A percentile compares a stretch with the other conserved stretches of the same genome.
phyloP scores from a whole-genome alignment of 2,888 invertebrate genomes.

The Tipula unca region DNA sequence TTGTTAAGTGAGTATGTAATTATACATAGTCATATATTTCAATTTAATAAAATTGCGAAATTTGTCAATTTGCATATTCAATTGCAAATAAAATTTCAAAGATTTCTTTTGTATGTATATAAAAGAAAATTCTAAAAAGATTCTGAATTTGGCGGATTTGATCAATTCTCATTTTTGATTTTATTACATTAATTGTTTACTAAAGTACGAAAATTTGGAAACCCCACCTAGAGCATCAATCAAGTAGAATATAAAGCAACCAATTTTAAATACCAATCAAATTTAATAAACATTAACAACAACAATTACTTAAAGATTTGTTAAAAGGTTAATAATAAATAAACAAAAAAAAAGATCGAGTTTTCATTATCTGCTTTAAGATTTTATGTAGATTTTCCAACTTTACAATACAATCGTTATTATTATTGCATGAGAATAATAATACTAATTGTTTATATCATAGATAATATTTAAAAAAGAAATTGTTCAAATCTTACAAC shows the following conservation, averaged over 20 bases:
- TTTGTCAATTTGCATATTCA: no score
- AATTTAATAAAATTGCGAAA: no score
- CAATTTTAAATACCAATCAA: not conserved
- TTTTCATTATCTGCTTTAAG: conserved; percentile 17
- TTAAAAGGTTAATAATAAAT: not conserved
- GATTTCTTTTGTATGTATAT: no score
- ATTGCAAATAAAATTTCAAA: no score
- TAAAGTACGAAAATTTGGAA: no score
- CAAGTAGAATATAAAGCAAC: not conserved
- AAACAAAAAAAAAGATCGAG: not conserved
- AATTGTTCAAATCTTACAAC: not conserved
- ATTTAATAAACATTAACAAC: not conserved
- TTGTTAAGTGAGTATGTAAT: no score
- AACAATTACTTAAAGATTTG: not conserved
- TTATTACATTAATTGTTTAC: not conserved
- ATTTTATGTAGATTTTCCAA: not conserved
- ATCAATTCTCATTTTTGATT: no score
- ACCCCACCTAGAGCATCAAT: not conserved
- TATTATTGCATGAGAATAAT: not conserved
- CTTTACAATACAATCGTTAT: not conserved
- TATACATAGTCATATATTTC: no score
- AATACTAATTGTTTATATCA: not conserved
- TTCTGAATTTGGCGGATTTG: no score
- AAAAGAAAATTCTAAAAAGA: no score
- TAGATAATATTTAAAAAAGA: not conserved